phyloP scores from a whole-genome alignment of 2,797 vertebrate genomes.

The Anolis apletophallus region DNA sequence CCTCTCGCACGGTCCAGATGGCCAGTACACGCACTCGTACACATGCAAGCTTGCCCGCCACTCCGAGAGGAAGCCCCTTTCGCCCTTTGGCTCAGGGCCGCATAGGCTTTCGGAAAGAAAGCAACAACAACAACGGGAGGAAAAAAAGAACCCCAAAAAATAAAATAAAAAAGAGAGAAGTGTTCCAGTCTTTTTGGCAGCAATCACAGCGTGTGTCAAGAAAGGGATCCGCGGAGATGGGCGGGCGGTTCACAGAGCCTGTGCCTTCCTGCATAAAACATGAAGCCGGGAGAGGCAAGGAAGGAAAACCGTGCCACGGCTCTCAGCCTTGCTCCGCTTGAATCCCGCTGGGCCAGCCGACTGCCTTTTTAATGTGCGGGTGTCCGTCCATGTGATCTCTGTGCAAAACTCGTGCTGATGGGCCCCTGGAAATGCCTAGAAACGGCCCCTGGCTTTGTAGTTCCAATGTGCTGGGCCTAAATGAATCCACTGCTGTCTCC shows the following conservation, averaged over 20 bases:
- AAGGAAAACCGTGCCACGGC: neutral
- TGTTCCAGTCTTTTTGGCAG: conserved; percentile 75
- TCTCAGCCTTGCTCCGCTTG: conserved; percentile 18
- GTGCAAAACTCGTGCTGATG: conserved; percentile 79
- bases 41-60: conserved; percentile 71
- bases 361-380: conserved; percentile 33
- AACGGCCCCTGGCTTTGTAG: conserved; percentile 53
- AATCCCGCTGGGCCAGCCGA: conserved; percentile 48
- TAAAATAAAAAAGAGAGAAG: neutral
- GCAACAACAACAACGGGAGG: conserved; percentile 57
- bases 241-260: conserved; percentile 42
- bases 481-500: conserved; percentile 61
- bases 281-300: conserved; percentile 59
- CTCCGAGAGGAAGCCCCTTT: conserved; percentile 67
- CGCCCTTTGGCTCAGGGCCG: conserved; percentile 59
- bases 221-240: conserved; percentile 45
- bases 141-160: neutral
- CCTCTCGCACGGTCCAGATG: conserved; percentile 74
- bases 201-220: conserved; percentile 78
- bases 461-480: conserved; percentile 68
- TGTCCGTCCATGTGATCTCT: conserved; percentile 72
- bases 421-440: conserved; percentile 71
- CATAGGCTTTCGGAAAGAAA: conserved; percentile 50
- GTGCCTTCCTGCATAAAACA: conserved; percentile 75
- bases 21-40: conserved; percentile 69